Evolutionary conservation across 1,140 invertebrate genomes (phyloP).

Genomic region (Contarinia nasturtii): DNA sequence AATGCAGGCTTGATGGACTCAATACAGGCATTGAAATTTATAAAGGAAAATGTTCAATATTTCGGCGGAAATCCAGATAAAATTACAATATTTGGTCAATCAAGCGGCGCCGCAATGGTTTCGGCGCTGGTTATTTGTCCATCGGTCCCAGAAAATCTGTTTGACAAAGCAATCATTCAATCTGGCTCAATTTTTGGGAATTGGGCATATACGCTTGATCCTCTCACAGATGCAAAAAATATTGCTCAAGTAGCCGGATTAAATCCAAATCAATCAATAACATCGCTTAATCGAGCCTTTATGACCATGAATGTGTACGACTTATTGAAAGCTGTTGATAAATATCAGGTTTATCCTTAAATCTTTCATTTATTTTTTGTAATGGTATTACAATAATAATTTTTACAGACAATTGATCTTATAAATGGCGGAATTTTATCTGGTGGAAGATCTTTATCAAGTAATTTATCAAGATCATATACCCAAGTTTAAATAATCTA

Average conservation of each 20-base stretch:
- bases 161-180: conserved; percentile 17
- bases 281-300: conserved; percentile 9
- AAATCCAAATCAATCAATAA: conserved; percentile 5
- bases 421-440: not conserved
- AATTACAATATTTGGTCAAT: conserved; percentile 38
- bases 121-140: not conserved
- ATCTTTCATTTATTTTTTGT: not conserved
- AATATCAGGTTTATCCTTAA: not conserved
- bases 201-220: conserved; percentile 14
- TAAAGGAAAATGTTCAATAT: conserved; percentile 36
- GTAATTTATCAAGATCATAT: too few species aligned
- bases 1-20: conserved; percentile 48
- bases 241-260: conserved; percentile 12
- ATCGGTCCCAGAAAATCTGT: conserved; percentile 5
- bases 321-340: conserved; percentile 7
- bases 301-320: conserved; percentile 7
- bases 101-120: conserved; percentile 7
- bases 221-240: conserved; percentile 9
- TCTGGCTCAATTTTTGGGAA: conserved; percentile 17
- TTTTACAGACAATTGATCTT: not conserved
- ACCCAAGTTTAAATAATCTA: too few species aligned
- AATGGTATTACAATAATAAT: not conserved
- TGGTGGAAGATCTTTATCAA: conserved; percentile 1
- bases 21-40: conserved; percentile 37
- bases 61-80: conserved; percentile 46